These are phyloP conservation scores for Timandra comae DNA, from an alignment of 2,888 invertebrate genomes.

Conservation along the genomic window DNA sequence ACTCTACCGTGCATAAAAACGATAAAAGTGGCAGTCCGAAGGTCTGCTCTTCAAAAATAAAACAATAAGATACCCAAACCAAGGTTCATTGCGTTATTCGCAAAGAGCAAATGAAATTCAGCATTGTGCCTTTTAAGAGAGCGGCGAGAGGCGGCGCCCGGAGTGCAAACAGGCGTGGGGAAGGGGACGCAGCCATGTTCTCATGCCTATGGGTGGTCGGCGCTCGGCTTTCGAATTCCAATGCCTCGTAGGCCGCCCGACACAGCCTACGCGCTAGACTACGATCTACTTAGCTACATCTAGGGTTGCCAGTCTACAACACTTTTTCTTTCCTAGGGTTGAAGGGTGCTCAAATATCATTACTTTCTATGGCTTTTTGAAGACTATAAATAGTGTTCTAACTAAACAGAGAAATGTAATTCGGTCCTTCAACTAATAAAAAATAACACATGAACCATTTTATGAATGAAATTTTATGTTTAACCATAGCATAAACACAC, in stretches of 20 bases:
- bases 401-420: too few species aligned
- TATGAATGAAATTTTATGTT: conserved; percentile 51
- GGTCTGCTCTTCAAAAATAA: too few species aligned
- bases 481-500: conserved; percentile 45
- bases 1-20: too few species aligned
- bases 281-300: conserved; percentile 39
- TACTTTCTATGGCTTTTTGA: too few species aligned
- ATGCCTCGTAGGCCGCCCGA: conserved; percentile 69
- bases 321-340: too few species aligned
- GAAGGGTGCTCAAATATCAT: too few species aligned
- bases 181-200: conserved; percentile 69
- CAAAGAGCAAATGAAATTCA: conserved; percentile 71
- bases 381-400: too few species aligned
- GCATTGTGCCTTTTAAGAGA: conserved; percentile 61
- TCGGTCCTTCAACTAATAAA: too few species aligned
- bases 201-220: conserved; percentile 75
- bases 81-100: conserved; percentile 39
- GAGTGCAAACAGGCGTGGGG: conserved; percentile 60
- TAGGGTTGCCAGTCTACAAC: conserved; percentile 15
- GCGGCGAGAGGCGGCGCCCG: conserved; percentile 67
- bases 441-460: conserved; percentile 13
- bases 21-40: too few species aligned
- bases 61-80: conserved; percentile 29
- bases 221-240: conserved; percentile 75
- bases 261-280: conserved; percentile 66